phyloP scores from a whole-genome alignment of 2,797 vertebrate genomes.

The Alfaro cultratus region DNA sequence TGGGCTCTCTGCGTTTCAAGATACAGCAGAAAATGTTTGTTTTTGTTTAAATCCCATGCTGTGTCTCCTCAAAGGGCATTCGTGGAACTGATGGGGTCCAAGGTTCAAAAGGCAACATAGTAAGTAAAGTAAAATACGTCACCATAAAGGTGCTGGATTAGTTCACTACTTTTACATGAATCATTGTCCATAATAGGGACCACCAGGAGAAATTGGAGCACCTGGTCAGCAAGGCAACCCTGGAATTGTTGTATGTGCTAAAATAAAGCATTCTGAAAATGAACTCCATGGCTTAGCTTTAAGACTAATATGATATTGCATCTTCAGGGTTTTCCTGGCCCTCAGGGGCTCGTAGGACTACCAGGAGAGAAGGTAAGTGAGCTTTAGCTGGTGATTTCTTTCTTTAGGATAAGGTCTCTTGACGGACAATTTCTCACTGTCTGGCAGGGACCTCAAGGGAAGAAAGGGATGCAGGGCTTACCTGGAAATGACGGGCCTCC shows the following conservation, averaged over 20 bases:
- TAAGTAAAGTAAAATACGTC: constrained; percentile 69
- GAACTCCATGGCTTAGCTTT: neutral
- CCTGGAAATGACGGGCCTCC: constrained; percentile 93
- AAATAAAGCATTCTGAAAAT: constrained; percentile 1
- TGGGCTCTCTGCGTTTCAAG: neutral
- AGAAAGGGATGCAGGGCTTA: constrained; percentile 92
- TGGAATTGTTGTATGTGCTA: constrained; percentile 86
- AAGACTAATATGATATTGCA: constrained; percentile 25
- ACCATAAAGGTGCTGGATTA: neutral
- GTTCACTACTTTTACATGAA: neutral
- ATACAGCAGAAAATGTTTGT: neutral
- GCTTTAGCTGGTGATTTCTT: neutral
- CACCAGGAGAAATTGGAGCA: constrained; percentile 89
- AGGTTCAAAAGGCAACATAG: constrained; percentile 93
- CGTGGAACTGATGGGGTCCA: constrained; percentile 91
- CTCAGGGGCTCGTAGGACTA: constrained; percentile 92
- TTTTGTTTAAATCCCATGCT: constrained; percentile 6
- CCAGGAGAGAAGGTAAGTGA: constrained; percentile 92
- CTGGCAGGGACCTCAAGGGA: constrained; percentile 91
- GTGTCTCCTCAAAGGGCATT: constrained; percentile 83
- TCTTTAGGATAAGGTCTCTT: neutral
- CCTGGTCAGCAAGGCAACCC: constrained; percentile 96
- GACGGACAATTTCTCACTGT: constrained; percentile 19
- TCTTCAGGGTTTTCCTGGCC: constrained; percentile 92
- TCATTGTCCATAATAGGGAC: constrained; percentile 79